Percentiles rank a stretch among this genome's conserved stretches.
Conservation (phyloP, 2,888 invertebrate species). For the Macroteleia sp. region DNA sequence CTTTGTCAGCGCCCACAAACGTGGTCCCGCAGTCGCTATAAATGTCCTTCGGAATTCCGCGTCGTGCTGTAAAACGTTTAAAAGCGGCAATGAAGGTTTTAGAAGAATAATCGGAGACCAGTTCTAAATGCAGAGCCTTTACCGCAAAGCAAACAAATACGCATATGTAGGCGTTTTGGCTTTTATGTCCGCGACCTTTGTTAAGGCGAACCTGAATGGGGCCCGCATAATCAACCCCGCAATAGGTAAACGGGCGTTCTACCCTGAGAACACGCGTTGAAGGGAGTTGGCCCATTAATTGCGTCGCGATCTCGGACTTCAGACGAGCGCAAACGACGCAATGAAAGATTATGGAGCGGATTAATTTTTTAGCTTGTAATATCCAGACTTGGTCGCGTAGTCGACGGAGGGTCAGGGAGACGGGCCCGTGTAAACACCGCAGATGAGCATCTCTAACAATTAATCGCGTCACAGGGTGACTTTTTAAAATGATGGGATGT, state of each 20-base stretch:
- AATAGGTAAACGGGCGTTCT: background rate
- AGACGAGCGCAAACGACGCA: background rate
- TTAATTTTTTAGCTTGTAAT: background rate
- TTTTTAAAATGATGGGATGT: background rate
- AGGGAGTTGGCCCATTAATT: background rate
- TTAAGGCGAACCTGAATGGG: background rate
- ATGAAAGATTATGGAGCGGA: background rate
- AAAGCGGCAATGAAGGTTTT: background rate
- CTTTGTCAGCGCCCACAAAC: background rate
- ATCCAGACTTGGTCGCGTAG: background rate
- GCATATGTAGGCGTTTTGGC: background rate
- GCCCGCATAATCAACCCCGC: background rate
- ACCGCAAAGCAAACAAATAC: background rate
- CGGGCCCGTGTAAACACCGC: background rate
- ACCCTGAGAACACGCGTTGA: background rate
- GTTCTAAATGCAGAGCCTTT: background rate
- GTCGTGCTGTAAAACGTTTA: background rate
- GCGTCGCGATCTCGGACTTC: background rate
- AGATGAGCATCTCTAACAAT: background rate
- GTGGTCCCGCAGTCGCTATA: slow-evolving; percentile 1
- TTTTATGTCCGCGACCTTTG: background rate
- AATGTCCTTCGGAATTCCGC: background rate
- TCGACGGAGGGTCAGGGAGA: background rate
- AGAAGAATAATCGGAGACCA: background rate
- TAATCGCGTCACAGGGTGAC: slow-evolving; percentile 3